These are phyloP conservation scores for Heliopora coerulea DNA, from an alignment of 92 coral and sea anemone species.

Conservation along the genomic window DNA sequence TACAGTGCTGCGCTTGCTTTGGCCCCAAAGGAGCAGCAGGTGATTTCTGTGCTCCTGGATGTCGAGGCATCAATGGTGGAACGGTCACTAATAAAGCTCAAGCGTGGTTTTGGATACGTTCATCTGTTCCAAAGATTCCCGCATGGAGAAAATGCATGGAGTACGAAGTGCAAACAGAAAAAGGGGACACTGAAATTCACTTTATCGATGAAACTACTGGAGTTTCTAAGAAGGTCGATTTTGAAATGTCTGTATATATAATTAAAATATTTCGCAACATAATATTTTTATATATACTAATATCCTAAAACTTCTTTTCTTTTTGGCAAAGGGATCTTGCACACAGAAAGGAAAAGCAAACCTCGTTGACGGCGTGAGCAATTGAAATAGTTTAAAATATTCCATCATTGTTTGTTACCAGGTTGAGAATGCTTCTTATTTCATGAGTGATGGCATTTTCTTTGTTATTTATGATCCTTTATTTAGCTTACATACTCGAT, in stretches of 20 bases:
- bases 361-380: slow-evolving; percentile 11
- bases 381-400: not conserved
- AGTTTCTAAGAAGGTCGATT: slow-evolving; percentile 10
- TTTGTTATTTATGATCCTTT: too few relatives aligned
- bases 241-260: not conserved
- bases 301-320: not conserved
- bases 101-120: slow-evolving; percentile 20
- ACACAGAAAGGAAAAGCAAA: slow-evolving; percentile 4
- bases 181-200: not conserved
- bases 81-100: slow-evolving; percentile 18
- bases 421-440: not conserved
- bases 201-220: slow-evolving; percentile 18
- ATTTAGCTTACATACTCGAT: too few relatives aligned
- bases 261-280: not conserved
- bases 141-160: slow-evolving; percentile 22
- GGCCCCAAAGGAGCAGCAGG: slow-evolving; percentile 28
- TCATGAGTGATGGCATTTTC: not conserved
- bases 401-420: too few relatives aligned
- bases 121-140: not conserved
- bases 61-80: slow-evolving; percentile 12
- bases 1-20: slow-evolving; percentile 26
- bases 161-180: not conserved
- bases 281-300: not conserved
- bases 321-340: slow-evolving; percentile 10
- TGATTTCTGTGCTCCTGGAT: slow-evolving; percentile 22